These are phyloP conservation scores for Hylaeus anthracinus DNA, from an alignment of 1,140 invertebrate species.

Conservation along the genomic window DNA sequence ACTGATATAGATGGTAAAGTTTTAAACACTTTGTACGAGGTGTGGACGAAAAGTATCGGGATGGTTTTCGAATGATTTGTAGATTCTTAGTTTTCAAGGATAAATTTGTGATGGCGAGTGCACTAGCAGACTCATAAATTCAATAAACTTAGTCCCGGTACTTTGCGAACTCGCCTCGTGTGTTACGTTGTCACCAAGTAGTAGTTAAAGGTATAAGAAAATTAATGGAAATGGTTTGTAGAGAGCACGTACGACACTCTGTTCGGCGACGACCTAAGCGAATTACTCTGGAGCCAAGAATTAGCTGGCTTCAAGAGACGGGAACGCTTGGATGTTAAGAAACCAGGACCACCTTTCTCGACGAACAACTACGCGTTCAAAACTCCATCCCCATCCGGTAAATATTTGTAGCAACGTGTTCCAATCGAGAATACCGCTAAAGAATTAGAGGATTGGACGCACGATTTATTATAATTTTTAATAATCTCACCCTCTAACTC, in stretches of 20 bases:
- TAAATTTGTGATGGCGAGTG: too few species aligned
- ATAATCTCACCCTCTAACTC: neutral
- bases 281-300: slow-evolving; percentile 70
- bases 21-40: neutral
- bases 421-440: neutral
- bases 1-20: slow-evolving; percentile 34
- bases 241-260: slow-evolving; percentile 42
- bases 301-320: slow-evolving; percentile 88
- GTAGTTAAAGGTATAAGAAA: neutral
- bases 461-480: neutral
- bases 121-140: too few species aligned
- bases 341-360: slow-evolving; percentile 91
- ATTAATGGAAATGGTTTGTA: slow-evolving; percentile 8
- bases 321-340: slow-evolving; percentile 96
- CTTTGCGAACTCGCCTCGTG: too few species aligned
- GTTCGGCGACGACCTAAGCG: slow-evolving; percentile 65
- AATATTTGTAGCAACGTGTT: neutral
- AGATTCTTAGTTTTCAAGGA: too few species aligned
- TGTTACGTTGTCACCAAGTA: neutral
- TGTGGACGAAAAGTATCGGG: too few species aligned
- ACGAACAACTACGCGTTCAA: slow-evolving; percentile 83
- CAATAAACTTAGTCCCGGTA: too few species aligned
- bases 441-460: neutral
- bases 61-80: too few species aligned
- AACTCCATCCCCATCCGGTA: slow-evolving; percentile 60